These are phyloP conservation scores for Syngnathus acus DNA, from an alignment of 2,797 vertebrate genomes.

Conservation along the genomic window DNA sequence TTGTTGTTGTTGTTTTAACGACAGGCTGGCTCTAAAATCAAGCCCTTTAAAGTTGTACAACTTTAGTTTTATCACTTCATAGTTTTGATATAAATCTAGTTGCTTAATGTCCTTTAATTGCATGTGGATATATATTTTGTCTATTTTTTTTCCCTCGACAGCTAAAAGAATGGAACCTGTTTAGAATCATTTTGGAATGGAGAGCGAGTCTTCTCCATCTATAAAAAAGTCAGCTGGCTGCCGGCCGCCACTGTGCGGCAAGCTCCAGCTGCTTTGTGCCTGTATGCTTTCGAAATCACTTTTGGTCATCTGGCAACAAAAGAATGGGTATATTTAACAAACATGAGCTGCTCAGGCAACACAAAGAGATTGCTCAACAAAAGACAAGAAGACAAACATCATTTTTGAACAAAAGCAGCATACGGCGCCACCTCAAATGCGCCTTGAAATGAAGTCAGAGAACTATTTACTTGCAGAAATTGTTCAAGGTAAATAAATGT, in stretches of 20 bases:
- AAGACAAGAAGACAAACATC: neutral
- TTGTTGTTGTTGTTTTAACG: slow-evolving; percentile 5
- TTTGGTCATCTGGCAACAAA: neutral
- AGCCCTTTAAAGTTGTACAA: slow-evolving; percentile 26
- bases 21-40: slow-evolving; percentile 1
- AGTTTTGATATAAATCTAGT: slow-evolving; percentile 24
- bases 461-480: too few species aligned
- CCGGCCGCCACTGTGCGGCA: neutral
- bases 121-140: too few species aligned
- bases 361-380: neutral
- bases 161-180: too few species aligned
- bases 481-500: too few species aligned
- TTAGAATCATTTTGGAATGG: too few species aligned
- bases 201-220: neutral
- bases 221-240: neutral
- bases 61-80: slow-evolving; percentile 26
- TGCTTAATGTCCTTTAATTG: slow-evolving; percentile 18
- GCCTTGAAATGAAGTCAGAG: too few species aligned
- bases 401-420: neutral
- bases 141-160: too few species aligned
- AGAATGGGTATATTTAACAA: neutral
- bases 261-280: neutral
- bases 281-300: neutral
- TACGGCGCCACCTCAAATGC: too few species aligned
- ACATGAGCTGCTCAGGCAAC: neutral